Conservation (phyloP, 2,888 invertebrate genomes). For the Lycocerus yunnanus region DNA sequence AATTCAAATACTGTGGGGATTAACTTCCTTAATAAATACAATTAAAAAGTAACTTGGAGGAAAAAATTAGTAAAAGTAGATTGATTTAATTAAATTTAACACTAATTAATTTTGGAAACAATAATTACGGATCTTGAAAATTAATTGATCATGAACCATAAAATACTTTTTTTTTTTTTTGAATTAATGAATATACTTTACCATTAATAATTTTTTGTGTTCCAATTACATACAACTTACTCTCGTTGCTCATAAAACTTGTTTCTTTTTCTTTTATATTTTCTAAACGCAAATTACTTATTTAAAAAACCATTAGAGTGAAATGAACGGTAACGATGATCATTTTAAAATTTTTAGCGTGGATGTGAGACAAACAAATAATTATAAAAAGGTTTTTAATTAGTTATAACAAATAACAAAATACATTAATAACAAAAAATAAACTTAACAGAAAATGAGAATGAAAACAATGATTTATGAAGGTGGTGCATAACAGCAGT, state of each 20-base stretch:
- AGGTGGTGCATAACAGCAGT: constrained; percentile 29
- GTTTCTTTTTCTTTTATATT: not conserved
- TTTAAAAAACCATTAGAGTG: not conserved
- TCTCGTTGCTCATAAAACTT: not conserved
- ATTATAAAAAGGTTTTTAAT: not conserved
- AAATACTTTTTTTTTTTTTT: not conserved
- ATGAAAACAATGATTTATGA: constrained; percentile 27
- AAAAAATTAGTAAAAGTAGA: not conserved
- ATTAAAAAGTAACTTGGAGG: not conserved
- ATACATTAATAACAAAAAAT: constrained; percentile 10
- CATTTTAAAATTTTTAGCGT: not conserved
- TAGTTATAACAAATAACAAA: not conserved
- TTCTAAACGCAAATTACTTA: not conserved
- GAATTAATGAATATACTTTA: not conserved
- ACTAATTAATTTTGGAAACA: not conserved
- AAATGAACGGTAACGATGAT: not conserved
- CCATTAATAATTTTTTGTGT: not conserved
- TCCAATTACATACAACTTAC: not conserved
- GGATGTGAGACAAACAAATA: not conserved
- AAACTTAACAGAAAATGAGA: constrained; percentile 20
- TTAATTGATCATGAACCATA: not conserved
- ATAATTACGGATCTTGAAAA: not conserved
- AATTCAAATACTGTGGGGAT: not conserved
- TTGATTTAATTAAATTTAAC: not conserved
- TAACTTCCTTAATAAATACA: not conserved